Conservation (phyloP, 2,113 vertebrate species). For the Indicator indicator region DNA sequence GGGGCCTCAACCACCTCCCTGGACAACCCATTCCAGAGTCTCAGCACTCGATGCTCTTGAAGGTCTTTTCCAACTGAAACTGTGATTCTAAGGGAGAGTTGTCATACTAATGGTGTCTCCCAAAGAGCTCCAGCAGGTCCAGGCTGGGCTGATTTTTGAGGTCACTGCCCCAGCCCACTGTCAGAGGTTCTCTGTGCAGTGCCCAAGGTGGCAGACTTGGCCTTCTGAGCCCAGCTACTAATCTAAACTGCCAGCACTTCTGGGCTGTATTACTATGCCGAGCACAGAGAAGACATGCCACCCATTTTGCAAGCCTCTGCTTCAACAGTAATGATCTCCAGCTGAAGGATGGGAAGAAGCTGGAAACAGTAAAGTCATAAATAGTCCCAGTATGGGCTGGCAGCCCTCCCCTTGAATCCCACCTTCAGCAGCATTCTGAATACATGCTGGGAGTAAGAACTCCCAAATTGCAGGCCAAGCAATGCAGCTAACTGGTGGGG, state of each 20-base stretch:
- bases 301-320: not conserved
- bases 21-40: too few species aligned
- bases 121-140: not conserved
- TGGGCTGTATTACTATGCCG: not conserved
- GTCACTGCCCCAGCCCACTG: not conserved
- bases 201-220: not conserved
- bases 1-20: too few species aligned
- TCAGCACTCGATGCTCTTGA: too few species aligned
- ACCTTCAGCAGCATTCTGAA: not conserved
- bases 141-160: not conserved
- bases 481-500: not conserved
- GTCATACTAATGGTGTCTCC: not conserved
- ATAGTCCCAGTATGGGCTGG: not conserved
- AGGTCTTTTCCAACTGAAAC: too few species aligned
- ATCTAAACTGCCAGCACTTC: not conserved
- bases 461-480: not conserved
- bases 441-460: not conserved
- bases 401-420: not conserved
- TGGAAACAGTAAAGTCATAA: not conserved
- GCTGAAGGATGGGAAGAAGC: not conserved
- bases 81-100: not conserved
- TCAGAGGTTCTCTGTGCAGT: not conserved
- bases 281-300: not conserved
- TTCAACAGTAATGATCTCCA: not conserved
- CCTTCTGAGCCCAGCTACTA: not conserved